Evolutionary conservation across 2,113 vertebrate genomes (phyloP).

Genomic region (Pseudopipra pipra): DNA sequence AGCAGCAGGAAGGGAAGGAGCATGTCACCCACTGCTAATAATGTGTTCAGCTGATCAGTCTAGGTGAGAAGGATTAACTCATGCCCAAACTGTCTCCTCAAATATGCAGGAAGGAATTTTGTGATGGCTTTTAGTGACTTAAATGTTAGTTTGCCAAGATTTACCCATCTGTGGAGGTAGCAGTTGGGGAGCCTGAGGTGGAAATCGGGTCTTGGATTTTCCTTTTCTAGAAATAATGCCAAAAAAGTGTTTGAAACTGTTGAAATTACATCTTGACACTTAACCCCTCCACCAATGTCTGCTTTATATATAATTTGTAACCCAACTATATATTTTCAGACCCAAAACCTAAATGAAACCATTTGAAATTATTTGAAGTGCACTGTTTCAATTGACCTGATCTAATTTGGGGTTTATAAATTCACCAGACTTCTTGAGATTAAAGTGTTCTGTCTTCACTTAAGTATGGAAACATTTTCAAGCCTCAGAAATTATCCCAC

Average conservation of each 20-base stretch:
- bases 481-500: slow-evolving; percentile 59
- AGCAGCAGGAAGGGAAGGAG: neutral
- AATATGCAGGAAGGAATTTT: neutral
- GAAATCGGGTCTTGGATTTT: neutral
- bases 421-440: slow-evolving; percentile 45
- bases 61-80: neutral
- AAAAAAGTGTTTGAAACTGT: neutral
- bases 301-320: slow-evolving; percentile 41
- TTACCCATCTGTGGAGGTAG: neutral
- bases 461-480: slow-evolving; percentile 61
- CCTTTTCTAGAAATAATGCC: neutral
- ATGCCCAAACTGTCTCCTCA: neutral
- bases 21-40: neutral
- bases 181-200: neutral
- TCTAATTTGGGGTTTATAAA: slow-evolving; percentile 61
- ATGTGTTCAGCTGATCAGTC: neutral
- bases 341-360: slow-evolving; percentile 27
- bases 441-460: slow-evolving; percentile 52
- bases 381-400: slow-evolving; percentile 57
- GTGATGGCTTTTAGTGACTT: neutral
- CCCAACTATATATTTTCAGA: slow-evolving; percentile 11
- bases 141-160: neutral
- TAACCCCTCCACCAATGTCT: slow-evolving; percentile 10
- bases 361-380: slow-evolving; percentile 39
- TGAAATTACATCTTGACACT: slow-evolving; percentile 50